Evolutionary conservation across 2,888 invertebrate species (phyloP).

Genomic region (Allygus modestus): DNA sequence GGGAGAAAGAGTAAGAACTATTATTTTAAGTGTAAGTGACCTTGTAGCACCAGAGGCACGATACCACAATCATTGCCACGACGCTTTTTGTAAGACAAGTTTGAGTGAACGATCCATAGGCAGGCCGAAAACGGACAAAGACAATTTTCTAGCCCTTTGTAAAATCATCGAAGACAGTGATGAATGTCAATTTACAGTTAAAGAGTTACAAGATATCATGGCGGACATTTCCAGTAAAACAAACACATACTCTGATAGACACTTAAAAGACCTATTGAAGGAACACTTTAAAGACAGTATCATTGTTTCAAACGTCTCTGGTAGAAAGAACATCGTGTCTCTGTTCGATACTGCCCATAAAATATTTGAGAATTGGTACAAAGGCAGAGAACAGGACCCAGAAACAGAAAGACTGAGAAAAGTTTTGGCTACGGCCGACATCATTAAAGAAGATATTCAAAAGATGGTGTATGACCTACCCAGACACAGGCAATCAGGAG

Average conservation of each 20-base stretch:
- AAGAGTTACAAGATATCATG: conserved; percentile 42
- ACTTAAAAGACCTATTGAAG: background rate
- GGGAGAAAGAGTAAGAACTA: conserved; percentile 33
- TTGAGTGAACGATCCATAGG: background rate
- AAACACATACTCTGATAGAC: background rate
- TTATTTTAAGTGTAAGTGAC: conserved; percentile 50
- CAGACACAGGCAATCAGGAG: conserved; percentile 68
- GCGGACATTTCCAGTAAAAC: background rate
- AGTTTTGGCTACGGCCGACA: conserved; percentile 71
- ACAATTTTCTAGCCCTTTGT: conserved; percentile 43
- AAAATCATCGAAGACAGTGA: conserved; percentile 56
- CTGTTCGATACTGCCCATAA: conserved; percentile 50
- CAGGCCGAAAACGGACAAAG: conserved; percentile 21
- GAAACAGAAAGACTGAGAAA: conserved; percentile 70
- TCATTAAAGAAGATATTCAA: conserved; percentile 71
- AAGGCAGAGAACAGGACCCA: conserved; percentile 69
- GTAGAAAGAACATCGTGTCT: conserved; percentile 39
- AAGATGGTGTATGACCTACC: conserved; percentile 70
- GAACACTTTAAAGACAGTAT: conserved; percentile 42
- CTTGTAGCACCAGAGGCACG: conserved; percentile 55
- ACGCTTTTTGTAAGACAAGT: conserved; percentile 6
- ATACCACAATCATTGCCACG: conserved; percentile 55
- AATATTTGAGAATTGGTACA: conserved; percentile 68
- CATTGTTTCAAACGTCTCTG: conserved; percentile 24
- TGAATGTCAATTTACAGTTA: conserved; percentile 60